Evolutionary conservation across 2,113 vertebrate genomes (phyloP).

Genomic region (Porphyrio hochstetteri): DNA sequence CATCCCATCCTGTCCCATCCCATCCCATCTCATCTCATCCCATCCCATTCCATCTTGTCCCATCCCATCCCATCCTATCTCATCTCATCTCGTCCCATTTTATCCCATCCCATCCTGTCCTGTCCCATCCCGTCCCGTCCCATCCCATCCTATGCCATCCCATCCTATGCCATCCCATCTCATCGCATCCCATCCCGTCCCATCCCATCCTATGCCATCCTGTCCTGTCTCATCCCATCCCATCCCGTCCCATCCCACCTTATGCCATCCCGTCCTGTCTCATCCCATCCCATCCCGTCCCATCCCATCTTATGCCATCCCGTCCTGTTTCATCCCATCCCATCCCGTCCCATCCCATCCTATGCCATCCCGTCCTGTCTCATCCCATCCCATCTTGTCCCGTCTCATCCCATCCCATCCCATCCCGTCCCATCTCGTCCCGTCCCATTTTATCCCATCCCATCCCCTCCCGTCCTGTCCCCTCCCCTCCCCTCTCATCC

Average conservation of each 20-base stretch:
- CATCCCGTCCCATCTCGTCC: not conserved
- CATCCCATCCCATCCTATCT: not conserved
- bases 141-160: not conserved
- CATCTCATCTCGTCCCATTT: not conserved
- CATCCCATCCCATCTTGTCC: not conserved
- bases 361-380: accelerated
- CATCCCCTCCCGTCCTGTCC: not conserved
- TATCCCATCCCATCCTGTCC: too few relatives aligned
- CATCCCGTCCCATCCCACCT: too few relatives aligned
- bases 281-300: not conserved
- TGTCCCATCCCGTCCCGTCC: accelerated
- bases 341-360: too few relatives aligned
- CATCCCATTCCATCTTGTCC: not conserved
- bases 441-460: not conserved
- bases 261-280: not conserved
- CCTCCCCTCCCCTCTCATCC: not conserved
- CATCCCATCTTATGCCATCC: accelerated
- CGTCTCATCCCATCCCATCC: not conserved
- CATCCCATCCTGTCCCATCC: not conserved
- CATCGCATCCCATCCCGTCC: not conserved
- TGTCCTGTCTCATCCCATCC: too few relatives aligned
- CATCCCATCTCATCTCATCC: not conserved
- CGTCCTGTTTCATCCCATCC: not conserved
- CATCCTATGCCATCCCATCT: not conserved
- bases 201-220: too few relatives aligned